Evolutionary conservation across 2,113 vertebrate species (phyloP).

Genomic region (Eubucco bourcierii): DNA sequence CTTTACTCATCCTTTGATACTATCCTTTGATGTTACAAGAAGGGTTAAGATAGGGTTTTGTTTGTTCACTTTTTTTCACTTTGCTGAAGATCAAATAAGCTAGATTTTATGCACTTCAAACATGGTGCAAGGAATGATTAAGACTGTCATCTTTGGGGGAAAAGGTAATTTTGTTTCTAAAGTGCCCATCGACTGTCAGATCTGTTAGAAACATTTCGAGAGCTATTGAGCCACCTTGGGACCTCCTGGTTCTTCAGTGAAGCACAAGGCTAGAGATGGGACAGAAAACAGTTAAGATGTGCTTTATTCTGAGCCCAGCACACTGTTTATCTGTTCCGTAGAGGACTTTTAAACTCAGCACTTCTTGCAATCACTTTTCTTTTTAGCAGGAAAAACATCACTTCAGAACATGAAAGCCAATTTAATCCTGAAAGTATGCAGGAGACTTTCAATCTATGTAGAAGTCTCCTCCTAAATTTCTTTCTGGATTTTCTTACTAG

Average conservation of each 20-base stretch:
- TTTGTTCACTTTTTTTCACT: neutral
- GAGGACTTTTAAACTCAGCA: neutral
- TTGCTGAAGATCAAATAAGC: neutral
- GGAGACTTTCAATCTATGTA: neutral
- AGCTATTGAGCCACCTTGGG: neutral
- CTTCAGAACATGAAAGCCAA: neutral
- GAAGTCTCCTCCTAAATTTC: neutral
- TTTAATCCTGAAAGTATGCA: neutral
- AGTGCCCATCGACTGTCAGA: neutral
- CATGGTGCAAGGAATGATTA: neutral
- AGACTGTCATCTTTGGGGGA: neutral
- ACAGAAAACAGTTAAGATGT: neutral
- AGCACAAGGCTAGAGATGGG: neutral
- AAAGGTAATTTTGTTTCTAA: neutral
- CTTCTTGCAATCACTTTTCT: neutral
- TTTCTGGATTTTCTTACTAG: neutral
- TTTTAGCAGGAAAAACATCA: neutral
- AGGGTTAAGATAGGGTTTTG: neutral
- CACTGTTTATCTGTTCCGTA: neutral
- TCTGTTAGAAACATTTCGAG: slow-evolving; percentile 17
- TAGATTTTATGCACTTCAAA: slow-evolving; percentile 10
- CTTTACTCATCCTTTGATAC: neutral
- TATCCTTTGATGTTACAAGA: slow-evolving; percentile 20
- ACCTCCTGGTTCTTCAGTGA: neutral
- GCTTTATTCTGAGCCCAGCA: neutral